phyloP scores from a whole-genome alignment of 2,113 vertebrate genomes.

The Corythoichthys haematopterus region DNA sequence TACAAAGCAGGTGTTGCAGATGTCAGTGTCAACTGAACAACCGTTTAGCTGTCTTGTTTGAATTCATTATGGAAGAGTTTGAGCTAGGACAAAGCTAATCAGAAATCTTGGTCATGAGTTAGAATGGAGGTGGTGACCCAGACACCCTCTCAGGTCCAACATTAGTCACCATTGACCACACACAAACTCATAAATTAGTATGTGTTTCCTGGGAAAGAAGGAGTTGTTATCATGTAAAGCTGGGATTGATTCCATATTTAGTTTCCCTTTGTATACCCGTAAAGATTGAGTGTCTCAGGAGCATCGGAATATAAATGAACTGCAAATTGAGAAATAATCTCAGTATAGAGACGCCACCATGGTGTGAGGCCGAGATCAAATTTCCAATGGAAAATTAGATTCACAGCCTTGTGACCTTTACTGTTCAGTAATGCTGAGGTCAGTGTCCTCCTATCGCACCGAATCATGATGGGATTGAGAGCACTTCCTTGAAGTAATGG shows the following conservation, averaged over 20 bases:
- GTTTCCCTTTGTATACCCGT: background rate
- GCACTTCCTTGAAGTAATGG: constrained; percentile 40
- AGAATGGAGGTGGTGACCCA: background rate
- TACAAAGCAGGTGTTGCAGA: no score
- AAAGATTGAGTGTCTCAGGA: background rate
- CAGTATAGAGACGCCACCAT: constrained; percentile 3
- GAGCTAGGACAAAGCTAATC: background rate
- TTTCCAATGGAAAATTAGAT: constrained; percentile 17
- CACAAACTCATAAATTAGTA: background rate
- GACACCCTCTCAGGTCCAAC: background rate
- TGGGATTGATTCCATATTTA: background rate
- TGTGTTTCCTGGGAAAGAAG: background rate
- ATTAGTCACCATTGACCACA: background rate
- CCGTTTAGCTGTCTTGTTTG: no score
- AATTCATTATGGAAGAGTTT: background rate
- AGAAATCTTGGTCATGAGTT: background rate
- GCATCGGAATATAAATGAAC: constrained; percentile 15
- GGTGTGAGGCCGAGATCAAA: background rate
- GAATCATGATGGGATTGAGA: constrained; percentile 17
- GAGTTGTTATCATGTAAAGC: background rate
- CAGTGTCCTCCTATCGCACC: constrained; percentile 14
- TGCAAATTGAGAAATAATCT: constrained; percentile 22
- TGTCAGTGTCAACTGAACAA: no score
- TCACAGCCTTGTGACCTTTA: constrained; percentile 28
- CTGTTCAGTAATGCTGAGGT: constrained; percentile 35